Evolutionary conservation across 2,888 invertebrate species (phyloP).

Genomic region (Alsophila aescularia): DNA sequence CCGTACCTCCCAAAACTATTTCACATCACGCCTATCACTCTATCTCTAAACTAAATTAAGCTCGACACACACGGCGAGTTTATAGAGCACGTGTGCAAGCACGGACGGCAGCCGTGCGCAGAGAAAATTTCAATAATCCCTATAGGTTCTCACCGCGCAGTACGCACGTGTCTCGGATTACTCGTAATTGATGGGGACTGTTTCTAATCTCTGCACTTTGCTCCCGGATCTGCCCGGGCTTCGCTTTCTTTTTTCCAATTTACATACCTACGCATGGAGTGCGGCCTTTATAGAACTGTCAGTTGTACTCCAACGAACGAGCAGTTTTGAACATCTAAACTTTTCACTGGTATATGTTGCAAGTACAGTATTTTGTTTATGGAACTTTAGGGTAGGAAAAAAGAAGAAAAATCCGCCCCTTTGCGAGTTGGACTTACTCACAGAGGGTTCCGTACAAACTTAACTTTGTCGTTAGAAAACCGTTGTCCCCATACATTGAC

Average conservation of each 20-base stretch:
- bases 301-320: not conserved
- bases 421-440: too few species aligned
- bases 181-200: slow-evolving; percentile 77
- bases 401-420: too few species aligned
- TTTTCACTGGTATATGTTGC: too few species aligned
- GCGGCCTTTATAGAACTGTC: not conserved
- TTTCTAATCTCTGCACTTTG: slow-evolving; percentile 81
- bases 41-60: slow-evolving; percentile 28
- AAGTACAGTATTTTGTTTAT: too few species aligned
- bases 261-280: slow-evolving; percentile 8
- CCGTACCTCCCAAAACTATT: not conserved
- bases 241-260: slow-evolving; percentile 9
- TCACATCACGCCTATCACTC: slow-evolving; percentile 10
- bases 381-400: too few species aligned
- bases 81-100: slow-evolving; percentile 41
- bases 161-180: slow-evolving; percentile 79
- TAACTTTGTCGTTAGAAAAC: too few species aligned
- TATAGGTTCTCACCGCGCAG: slow-evolving; percentile 69
- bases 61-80: slow-evolving; percentile 28
- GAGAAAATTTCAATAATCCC: slow-evolving; percentile 78
- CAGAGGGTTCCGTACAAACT: too few species aligned
- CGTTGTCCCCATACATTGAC: too few species aligned
- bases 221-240: slow-evolving; percentile 44
- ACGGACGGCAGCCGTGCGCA: slow-evolving; percentile 47
- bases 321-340: too few species aligned